phyloP scores from a whole-genome alignment of 1,140 invertebrate genomes.

The Streblospio benedicti region DNA sequence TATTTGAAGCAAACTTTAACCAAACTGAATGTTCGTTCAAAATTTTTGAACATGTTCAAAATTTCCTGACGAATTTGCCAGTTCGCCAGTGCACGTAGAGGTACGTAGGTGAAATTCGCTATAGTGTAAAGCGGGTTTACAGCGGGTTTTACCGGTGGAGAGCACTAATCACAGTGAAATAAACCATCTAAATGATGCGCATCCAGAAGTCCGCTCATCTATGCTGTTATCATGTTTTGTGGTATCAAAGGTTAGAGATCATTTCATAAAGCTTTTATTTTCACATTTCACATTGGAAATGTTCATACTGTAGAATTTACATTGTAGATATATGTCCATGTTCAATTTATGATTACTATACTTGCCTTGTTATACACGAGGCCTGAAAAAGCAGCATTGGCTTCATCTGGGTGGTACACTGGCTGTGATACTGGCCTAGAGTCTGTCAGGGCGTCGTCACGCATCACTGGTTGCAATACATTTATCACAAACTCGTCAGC shows the following conservation, averaged over 20 bases:
- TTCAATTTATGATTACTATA: not conserved
- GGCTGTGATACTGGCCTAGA: conserved; percentile 81
- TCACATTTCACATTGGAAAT: not conserved
- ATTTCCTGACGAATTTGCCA: too few species aligned
- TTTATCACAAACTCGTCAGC: conserved; percentile 48
- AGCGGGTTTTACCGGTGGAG: too few species aligned
- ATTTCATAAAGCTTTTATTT: not conserved
- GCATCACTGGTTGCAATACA: conserved; percentile 35
- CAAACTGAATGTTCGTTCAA: too few species aligned
- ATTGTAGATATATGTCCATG: not conserved
- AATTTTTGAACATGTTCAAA: too few species aligned
- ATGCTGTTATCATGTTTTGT: not conserved
- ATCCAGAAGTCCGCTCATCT: not conserved
- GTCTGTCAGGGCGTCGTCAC: conserved; percentile 43
- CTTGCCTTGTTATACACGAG: conserved; percentile 88
- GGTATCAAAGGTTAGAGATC: not conserved
- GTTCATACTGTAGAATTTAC: not conserved
- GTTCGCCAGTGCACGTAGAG: too few species aligned
- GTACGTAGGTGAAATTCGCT: too few species aligned
- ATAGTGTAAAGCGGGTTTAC: too few species aligned
- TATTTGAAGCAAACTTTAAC: too few species aligned
- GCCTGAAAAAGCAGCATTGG: conserved; percentile 81
- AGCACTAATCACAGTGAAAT: too few species aligned
- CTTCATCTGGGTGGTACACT: conserved; percentile 79
- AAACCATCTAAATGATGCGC: not conserved